Conservation (phyloP, 2,113 vertebrate genomes). For the Argyrosomus japonicus region DNA sequence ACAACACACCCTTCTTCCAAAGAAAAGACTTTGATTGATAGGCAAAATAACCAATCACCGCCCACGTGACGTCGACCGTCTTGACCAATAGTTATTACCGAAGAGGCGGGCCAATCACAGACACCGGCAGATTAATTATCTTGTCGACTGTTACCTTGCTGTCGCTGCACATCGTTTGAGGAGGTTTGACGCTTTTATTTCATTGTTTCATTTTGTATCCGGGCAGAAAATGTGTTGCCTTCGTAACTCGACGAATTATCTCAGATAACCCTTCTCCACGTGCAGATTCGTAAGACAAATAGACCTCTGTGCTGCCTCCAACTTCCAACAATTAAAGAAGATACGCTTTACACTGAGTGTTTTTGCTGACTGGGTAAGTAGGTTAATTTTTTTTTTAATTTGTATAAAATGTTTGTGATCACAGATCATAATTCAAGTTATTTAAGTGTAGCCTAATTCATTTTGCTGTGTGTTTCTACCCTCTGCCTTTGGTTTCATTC, state of each 20-base stretch:
- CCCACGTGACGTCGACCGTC: not conserved
- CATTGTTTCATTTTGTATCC: not conserved
- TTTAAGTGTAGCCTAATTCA: not conserved
- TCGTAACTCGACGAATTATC: not conserved
- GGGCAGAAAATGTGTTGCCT: not conserved
- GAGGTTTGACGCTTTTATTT: too few species aligned
- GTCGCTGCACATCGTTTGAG: too few species aligned
- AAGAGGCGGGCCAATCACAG: slow-evolving; percentile 27
- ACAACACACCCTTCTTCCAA: not conserved
- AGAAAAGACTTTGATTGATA: slow-evolving; percentile 35
- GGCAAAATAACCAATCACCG: slow-evolving; percentile 38
- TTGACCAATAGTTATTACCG: slow-evolving; percentile 54
- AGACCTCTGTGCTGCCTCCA: not conserved
- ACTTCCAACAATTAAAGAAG: not conserved
- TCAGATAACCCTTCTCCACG: not conserved
- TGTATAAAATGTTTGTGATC: not conserved
- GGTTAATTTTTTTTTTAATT: not conserved
- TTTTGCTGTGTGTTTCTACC: not conserved
- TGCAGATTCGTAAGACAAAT: not conserved
- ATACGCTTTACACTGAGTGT: not conserved
- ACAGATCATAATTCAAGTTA: not conserved
- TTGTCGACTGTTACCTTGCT: not conserved
- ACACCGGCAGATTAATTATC: not conserved
- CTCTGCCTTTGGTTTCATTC: not conserved
- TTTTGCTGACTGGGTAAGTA: slow-evolving; percentile 23